These are phyloP conservation scores for Catharus ustulatus DNA, from an alignment of 2,797 vertebrate species.

Conservation along the genomic window DNA sequence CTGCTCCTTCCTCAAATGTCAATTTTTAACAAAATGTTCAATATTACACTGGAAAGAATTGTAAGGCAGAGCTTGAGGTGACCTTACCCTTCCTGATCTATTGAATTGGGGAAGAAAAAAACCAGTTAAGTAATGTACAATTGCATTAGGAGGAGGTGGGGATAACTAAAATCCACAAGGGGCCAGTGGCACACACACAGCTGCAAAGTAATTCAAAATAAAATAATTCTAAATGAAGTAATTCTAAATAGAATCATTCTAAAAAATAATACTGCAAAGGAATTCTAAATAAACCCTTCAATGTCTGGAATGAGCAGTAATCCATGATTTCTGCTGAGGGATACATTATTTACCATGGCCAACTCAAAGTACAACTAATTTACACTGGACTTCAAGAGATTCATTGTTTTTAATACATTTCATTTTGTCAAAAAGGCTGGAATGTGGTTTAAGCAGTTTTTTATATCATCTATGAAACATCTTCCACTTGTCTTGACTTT, in stretches of 20 bases:
- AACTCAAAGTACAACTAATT: not conserved
- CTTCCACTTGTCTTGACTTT: not conserved
- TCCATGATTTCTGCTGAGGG: not conserved
- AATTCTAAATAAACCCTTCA: not conserved
- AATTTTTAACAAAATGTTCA: not conserved
- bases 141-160: not conserved
- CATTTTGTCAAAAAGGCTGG: not conserved
- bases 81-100: not conserved
- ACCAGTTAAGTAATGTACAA: fast-evolving
- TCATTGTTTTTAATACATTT: not conserved
- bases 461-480: not conserved
- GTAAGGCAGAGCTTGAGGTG: not conserved
- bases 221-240: not conserved
- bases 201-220: not conserved
- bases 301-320: not conserved
- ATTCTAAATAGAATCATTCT: not conserved
- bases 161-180: not conserved
- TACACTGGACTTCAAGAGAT: not conserved
- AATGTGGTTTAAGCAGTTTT: not conserved
- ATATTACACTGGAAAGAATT: not conserved
- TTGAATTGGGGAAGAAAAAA: not conserved
- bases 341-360: not conserved
- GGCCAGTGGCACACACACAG: no score
- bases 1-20: not conserved
- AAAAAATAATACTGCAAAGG: not conserved